Base-by-base conservation (phyloP, 2,797 vertebrate species). In the Malacoraja senta region DNA sequence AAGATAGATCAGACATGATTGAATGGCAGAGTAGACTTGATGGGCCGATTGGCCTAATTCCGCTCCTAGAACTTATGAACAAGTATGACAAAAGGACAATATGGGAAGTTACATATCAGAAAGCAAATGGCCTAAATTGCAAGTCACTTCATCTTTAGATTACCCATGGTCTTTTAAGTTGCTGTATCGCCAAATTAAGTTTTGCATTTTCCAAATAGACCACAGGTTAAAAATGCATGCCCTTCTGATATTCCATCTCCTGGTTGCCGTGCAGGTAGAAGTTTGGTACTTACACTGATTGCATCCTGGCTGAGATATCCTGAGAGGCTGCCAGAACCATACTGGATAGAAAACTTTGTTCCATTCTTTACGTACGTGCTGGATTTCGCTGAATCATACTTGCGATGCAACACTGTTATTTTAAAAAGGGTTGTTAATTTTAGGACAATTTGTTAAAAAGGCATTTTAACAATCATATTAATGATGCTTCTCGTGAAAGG, bases 301-400 rank as follows among this genome's bases (percentile, higher is more conserved):
- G 95, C 96, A 94, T 99, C 99, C 95, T 98, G 94, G 93, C 99
- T 99, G 93, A 99, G 97, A 95, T 95, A 99, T 1, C 99, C 99
- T 0, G 98, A 99, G 93, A 99, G 96, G 94, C 98, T 99, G 79
- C 99, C 99, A 0, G 96, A 97, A 38, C 99, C 99, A 0, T 99
- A 99, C 94, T 96, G 98, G 95, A 99, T 99, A 94, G 97, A 95
- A 2, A 99, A 99, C 0, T 94, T 79, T 0, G 98, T 98, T 80
- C 98, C 98, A 0, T 99, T 99, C 96, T 98, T 97, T 94, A 98
- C 96, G 0, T 98, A 99, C 0, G 97, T 97, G 96, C 96, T 98
- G 77, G 99, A 99, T 94, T 98, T 98, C 29, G 6, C 94, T 0
- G 96, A 96, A 93, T 99, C 97, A 0, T 99, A 99, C 94, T 98